Evolutionary conservation across 2,113 vertebrate genomes (phyloP).

Genomic region (Glaucidium brasilianum): DNA sequence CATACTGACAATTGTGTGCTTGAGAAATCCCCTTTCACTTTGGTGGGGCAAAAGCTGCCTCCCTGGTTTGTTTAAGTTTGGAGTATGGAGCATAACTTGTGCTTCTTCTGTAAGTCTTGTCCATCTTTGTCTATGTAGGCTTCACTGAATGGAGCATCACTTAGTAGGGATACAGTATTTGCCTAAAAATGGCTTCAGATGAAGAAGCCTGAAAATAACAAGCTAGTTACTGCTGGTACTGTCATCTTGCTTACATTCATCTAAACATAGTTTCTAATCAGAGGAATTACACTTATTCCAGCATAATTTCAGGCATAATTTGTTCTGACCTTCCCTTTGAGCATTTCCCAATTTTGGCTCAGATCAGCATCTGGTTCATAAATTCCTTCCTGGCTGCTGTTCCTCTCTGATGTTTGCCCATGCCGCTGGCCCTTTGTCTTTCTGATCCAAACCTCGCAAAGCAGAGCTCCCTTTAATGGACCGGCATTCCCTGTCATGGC

Average conservation of each 20-base stretch:
- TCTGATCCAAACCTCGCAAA: not conserved
- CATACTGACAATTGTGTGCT: rapidly evolving
- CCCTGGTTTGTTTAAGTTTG: not conserved
- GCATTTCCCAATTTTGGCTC: not conserved
- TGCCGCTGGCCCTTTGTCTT: not conserved
- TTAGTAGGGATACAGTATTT: not conserved
- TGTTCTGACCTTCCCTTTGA: not conserved
- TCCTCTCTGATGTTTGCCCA: not conserved
- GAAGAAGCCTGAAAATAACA: not conserved
- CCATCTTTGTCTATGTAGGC: not conserved
- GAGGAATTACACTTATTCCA: not conserved
- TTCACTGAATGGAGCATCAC: rapidly evolving
- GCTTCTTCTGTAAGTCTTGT: not conserved
- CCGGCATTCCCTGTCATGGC: not conserved
- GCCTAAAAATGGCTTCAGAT: not conserved
- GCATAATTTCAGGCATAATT: not conserved
- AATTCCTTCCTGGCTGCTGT: not conserved
- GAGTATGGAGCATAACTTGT: not conserved
- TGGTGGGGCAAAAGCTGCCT: not conserved
- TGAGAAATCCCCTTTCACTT: not conserved
- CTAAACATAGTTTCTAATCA: not conserved
- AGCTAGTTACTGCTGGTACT: not conserved
- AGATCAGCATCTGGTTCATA: not conserved
- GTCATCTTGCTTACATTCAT: not conserved
- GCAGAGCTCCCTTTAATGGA: not conserved